Evolutionary conservation across 1,140 invertebrate species (phyloP), one percentile per base, ranked within the genome.

Genomic region (Phortica variegata): DNA sequence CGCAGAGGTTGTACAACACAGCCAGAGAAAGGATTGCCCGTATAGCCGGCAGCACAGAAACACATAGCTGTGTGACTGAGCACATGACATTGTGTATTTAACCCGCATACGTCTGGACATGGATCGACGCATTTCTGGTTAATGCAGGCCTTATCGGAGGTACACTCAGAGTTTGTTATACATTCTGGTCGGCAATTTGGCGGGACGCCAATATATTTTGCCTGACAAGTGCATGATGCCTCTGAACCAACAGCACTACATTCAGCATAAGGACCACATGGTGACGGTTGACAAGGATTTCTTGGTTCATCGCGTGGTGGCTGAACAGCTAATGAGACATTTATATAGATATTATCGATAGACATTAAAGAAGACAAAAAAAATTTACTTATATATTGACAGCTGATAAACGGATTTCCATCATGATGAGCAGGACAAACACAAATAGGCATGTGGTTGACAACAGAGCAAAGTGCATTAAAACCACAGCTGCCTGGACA

Each of bases 91-190:
- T 85, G 82, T 2, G 90, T 86, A 77, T 88, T 88, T 20, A 84
- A 72, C 6, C 89, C 89, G 72, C 90, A 93, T 1, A 84, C 83
- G 40, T 84, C 87, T n/a, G 83, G 80, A 57, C 90, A 92, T 19
- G 89, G 89, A 77, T 91, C 84, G n/a, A 81, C 76, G 59, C 90
- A 93, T 78, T 91, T 91, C 60, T 90, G 87, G 65, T 88, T 87
- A 20, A 88, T 77, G 61, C 90, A 93, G 1, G 88, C 85, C 61
- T 82, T 85, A 26, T 82, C 82, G n/a, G 81, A 78, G 40, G 83
- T 77, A 59, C 90, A 92, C 60, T 93, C 90, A n/a, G 86, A 83
- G 69, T 89, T 91, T 12, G 74, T 66, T 15, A 81, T 70, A 57
- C 89, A 91, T 71, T 90, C 87, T 15, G 88, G 88, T 73, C 83